Base-by-base conservation (phyloP, 2,797 vertebrate genomes). In the Rhinogobio ventralis region DNA sequence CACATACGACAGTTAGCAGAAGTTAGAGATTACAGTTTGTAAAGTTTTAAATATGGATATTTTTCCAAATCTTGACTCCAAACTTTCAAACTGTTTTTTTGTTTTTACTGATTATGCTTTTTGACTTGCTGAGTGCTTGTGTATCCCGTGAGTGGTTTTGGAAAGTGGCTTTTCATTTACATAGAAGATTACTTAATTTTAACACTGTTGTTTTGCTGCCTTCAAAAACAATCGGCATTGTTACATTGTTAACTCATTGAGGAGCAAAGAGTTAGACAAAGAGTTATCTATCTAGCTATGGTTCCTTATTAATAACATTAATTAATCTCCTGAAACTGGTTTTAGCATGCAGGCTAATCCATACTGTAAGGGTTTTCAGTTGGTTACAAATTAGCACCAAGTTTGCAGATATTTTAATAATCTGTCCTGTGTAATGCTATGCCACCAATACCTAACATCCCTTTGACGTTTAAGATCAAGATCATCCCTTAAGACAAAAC, bases 391-490 rank as follows among this genome's bases (percentile, higher is more conserved):
- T 66, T 17, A 55, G 23, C 8, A 8, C 19, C 17, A n/a, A n/a
- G 8, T n/a, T n/a, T n/a, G 7, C 15, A 64, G 28, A 30, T 64
- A 30, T 30, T 64, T 64, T 64, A 64, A 17, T 28, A 17, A 64
- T 17, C 62, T 66, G 3, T 66, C 6, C 62, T 66, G 28, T 66
- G 14, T 17, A 66, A 30, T 66, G 15, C 62, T 28, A 33, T 30
- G 25, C 60, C 60, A 23, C 7, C 8, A 60, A 20, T 17, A 60
- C 62, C 28, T 33, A 66, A 66, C 15, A 66, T 66, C 64, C 7
- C n/a, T 46, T 72, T 46, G 36, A 36, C 7, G 71, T 74, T 74
- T 17, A 74, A 51, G 71, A 74, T 25, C 4, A 73, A 73, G 46
- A 51, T n/a, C 7, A 67, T 30, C 10, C 33, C 28, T 49, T 46